A percentile compares a stretch with the other conserved stretches of the same genome.
Evolutionary conservation across 2,888 invertebrate genomes (phyloP).

Genomic region (Limenitis camilla): DNA sequence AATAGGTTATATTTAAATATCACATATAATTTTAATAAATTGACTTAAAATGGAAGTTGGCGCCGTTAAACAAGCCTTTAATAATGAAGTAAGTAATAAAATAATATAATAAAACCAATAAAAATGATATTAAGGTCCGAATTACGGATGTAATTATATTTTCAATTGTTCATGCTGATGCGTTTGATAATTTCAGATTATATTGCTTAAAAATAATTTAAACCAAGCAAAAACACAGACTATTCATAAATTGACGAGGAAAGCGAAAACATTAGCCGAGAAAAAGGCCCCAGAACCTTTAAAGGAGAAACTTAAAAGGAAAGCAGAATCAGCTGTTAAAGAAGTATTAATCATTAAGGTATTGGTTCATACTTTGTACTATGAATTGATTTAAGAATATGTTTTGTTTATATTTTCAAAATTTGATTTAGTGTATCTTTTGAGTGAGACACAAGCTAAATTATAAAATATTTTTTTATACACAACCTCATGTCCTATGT

Average conservation of each 20-base stretch:
- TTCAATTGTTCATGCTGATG: too few species aligned
- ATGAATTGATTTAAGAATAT: neutral
- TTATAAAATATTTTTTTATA: too few species aligned
- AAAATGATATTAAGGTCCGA: too few species aligned
- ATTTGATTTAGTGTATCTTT: too few species aligned
- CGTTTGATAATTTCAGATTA: slow-evolving; percentile 44
- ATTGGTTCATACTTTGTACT: slow-evolving; percentile 9
- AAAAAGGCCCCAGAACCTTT: slow-evolving; percentile 54
- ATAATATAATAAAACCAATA: too few species aligned
- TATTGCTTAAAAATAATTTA: slow-evolving; percentile 55
- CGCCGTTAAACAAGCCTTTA: slow-evolving; percentile 58
- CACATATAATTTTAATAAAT: neutral
- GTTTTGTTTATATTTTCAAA: neutral
- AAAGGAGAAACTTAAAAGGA: slow-evolving; percentile 52
- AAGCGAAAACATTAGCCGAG: slow-evolving; percentile 54
- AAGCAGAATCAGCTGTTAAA: slow-evolving; percentile 58
- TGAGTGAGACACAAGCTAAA: too few species aligned
- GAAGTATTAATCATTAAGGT: slow-evolving; percentile 66
- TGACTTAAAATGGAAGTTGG: slow-evolving; percentile 58
- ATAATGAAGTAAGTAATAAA: neutral
- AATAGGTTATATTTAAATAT: neutral
- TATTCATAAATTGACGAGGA: slow-evolving; percentile 63
- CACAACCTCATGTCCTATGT: too few species aligned
- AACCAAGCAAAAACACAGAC: slow-evolving; percentile 61
- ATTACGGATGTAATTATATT: too few species aligned